Percentiles rank a stretch among this genome's conserved stretches.
Conservation (phyloP, 2,797 vertebrate genomes). For the Enteromius fasciolatus region DNA sequence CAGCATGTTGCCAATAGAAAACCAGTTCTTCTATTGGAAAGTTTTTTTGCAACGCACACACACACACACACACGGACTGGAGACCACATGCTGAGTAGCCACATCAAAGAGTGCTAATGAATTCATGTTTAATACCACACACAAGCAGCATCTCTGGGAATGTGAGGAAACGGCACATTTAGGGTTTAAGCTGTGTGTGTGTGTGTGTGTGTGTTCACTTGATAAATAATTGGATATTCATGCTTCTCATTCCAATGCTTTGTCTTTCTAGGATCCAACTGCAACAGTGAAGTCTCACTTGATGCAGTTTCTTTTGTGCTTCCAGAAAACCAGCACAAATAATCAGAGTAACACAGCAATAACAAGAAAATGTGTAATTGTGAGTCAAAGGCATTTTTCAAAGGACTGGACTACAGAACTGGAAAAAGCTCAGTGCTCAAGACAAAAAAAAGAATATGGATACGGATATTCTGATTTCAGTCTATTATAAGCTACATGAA, state of each 20-base stretch:
- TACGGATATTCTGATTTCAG: constrained; percentile 24
- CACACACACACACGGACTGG: constrained; percentile 27
- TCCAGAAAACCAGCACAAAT: constrained; percentile 40
- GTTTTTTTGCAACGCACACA: constrained; percentile 36
- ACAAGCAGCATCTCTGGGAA: constrained; percentile 54
- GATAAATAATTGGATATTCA: constrained; percentile 64
- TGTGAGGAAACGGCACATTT: constrained; percentile 58
- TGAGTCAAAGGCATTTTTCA: background rate
- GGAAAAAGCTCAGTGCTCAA: background rate
- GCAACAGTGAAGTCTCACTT: constrained; percentile 33
- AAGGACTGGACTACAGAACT: background rate
- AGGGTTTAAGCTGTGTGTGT: constrained; percentile 47
- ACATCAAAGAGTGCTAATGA: constrained; percentile 70
- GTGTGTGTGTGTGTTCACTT: constrained; percentile 29
- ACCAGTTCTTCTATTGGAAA: constrained; percentile 50
- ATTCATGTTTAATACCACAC: constrained; percentile 67
- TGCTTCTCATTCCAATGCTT: constrained; percentile 53
- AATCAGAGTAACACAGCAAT: constrained; percentile 15
- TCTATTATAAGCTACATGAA: background rate
- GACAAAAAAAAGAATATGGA: background rate
- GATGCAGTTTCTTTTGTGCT: constrained; percentile 36
- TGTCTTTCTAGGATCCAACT: constrained; percentile 53
- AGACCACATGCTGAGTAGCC: constrained; percentile 56
- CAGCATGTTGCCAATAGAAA: constrained; percentile 44
- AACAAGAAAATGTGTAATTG: constrained; percentile 7